Percentiles rank a stretch among this genome's conserved stretches.
phyloP scores from a whole-genome alignment of 2,888 invertebrate species.

The Acanthoscelides obtectus region DNA sequence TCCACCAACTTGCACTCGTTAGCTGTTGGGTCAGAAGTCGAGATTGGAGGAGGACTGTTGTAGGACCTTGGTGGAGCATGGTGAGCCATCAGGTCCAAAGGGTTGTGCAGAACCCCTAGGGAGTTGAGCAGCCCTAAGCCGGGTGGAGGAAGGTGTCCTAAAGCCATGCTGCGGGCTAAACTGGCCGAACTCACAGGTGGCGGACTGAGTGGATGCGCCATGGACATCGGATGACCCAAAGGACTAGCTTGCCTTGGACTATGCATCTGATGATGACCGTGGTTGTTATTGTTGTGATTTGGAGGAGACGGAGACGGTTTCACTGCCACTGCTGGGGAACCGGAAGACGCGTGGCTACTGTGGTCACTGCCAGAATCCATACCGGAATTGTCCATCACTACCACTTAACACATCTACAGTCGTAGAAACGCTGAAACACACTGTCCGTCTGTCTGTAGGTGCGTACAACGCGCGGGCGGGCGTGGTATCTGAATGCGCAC shows the following conservation, averaged over 20 bases:
- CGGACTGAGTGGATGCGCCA: conserved; percentile 61
- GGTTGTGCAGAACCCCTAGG: conserved; percentile 65
- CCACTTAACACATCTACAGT: conserved; percentile 30
- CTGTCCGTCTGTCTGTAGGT: conserved; percentile 39
- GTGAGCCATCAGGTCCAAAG: conserved; percentile 80
- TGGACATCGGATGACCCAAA: conserved; percentile 50
- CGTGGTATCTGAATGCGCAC: conserved; percentile 5
- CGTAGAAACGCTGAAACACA: conserved; percentile 47
- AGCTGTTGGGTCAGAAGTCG: conserved; percentile 87
- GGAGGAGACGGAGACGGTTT: conserved; percentile 49
- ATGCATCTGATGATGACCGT: conserved; percentile 40
- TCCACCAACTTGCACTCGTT: conserved; percentile 97
- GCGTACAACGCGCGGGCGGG: conserved; percentile 38
- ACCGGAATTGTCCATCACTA: conserved; percentile 53
- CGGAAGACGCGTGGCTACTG: conserved; percentile 53
- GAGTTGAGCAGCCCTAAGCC: conserved; percentile 79
- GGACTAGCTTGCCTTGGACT: conserved; percentile 48
- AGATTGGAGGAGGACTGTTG: conserved; percentile 88
- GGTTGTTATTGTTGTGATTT: conserved; percentile 39
- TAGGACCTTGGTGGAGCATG: conserved; percentile 81
- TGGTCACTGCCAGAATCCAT: conserved; percentile 58
- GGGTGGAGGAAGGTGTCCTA: conserved; percentile 78
- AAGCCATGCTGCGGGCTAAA: conserved; percentile 63
- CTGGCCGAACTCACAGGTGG: conserved; percentile 64
- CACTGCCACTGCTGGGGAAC: conserved; percentile 47